Percentiles rank a stretch among this genome's conserved stretches.
Conservation (phyloP, 2,888 invertebrate species). For the Himalopsyche tibetana region DNA sequence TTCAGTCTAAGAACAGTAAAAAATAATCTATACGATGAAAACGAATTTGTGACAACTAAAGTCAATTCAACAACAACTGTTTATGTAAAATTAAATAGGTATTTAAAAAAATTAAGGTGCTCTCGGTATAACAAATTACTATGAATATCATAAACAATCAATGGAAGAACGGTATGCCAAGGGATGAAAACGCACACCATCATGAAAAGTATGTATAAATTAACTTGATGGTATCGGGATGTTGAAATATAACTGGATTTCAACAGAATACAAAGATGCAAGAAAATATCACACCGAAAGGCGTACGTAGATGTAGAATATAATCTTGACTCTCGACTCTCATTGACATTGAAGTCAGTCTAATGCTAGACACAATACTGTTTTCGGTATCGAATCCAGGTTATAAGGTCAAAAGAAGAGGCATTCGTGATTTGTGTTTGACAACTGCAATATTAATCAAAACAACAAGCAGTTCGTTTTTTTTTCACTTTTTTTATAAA, state of each 20-base stretch:
- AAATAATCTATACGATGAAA: too few species aligned
- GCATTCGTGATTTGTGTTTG: not conserved
- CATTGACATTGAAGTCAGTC: not conserved
- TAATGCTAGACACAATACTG: not conserved
- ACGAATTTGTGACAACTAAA: too few species aligned
- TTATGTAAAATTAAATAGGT: too few species aligned
- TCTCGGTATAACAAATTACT: too few species aligned
- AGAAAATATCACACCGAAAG: not conserved
- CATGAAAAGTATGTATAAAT: too few species aligned
- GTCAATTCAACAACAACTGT: too few species aligned
- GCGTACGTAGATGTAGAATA: not conserved
- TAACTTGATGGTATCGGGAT: not conserved
- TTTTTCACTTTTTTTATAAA: not conserved
- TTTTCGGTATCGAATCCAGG: conserved; percentile 38
- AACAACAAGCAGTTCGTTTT: not conserved
- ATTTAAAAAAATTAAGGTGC: too few species aligned
- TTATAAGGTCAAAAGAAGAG: conserved; percentile 37
- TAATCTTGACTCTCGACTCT: not conserved
- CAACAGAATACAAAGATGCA: not conserved
- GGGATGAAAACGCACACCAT: too few species aligned
- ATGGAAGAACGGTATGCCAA: too few species aligned
- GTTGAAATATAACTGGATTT: conserved; percentile 14
- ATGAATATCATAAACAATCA: too few species aligned
- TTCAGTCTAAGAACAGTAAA: too few species aligned
- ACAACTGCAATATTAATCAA: not conserved